Evolutionary conservation across 1,140 invertebrate genomes (phyloP).

Genomic region (Antheraea mylitta): DNA sequence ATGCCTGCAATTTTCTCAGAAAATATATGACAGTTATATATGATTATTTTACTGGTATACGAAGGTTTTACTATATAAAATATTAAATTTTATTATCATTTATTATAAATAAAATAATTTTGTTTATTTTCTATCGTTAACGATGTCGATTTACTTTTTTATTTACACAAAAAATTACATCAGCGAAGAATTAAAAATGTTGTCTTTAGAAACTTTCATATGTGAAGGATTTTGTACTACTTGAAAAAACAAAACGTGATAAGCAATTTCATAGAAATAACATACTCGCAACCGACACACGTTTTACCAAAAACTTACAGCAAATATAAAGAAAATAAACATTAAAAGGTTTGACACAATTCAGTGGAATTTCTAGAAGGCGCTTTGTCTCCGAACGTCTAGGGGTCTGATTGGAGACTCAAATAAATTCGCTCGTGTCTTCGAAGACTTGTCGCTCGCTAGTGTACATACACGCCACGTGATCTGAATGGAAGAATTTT

Average conservation of each 20-base stretch:
- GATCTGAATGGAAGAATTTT: constrained; percentile 36
- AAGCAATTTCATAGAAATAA: not conserved
- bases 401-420: constrained; percentile 57
- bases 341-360: constrained; percentile 1
- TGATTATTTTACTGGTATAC: too few relatives aligned
- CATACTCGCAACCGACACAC: not conserved
- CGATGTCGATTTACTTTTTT: too few relatives aligned
- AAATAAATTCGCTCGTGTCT: constrained; percentile 52
- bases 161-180: too few relatives aligned
- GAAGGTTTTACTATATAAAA: too few relatives aligned
- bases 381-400: constrained; percentile 51
- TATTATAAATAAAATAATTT: too few relatives aligned
- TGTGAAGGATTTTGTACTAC: not conserved
- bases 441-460: constrained; percentile 24
- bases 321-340: not conserved
- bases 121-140: too few relatives aligned
- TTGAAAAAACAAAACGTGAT: not conserved
- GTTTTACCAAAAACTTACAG: not conserved
- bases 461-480: constrained; percentile 43
- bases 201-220: too few relatives aligned
- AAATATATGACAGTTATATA: too few relatives aligned
- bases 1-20: too few relatives aligned
- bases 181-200: too few relatives aligned
- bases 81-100: too few relatives aligned
- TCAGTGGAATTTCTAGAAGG: constrained; percentile 37